Percentiles rank a stretch among this genome's conserved stretches.
phyloP scores from a whole-genome alignment of 2,888 invertebrate genomes.

The Amphipyra berbera region DNA sequence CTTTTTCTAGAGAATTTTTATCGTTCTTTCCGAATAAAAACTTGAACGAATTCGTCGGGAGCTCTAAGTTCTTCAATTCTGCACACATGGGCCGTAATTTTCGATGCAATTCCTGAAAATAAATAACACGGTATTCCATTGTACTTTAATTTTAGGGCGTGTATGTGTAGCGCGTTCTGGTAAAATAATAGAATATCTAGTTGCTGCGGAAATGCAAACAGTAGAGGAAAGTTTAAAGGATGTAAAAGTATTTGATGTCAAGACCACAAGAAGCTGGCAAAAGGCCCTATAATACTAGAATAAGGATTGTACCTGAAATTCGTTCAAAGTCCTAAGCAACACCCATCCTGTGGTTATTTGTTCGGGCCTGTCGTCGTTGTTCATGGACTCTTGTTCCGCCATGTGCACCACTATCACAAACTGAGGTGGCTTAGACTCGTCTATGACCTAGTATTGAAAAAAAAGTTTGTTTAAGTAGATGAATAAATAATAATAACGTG shows the following conservation, averaged over 20 bases:
- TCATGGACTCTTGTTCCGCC: slow-evolving; percentile 89
- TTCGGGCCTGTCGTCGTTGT: slow-evolving; percentile 85
- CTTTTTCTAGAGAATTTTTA: slow-evolving; percentile 94
- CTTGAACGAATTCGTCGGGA: slow-evolving; percentile 95
- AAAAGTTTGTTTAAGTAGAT: background rate
- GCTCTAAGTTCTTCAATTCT: slow-evolving; percentile 94
- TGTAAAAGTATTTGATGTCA: too few relatives aligned
- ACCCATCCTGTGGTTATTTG: slow-evolving; percentile 88
- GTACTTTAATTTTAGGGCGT: too few relatives aligned
- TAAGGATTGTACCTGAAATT: slow-evolving; percentile 88
- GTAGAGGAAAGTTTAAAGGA: too few relatives aligned
- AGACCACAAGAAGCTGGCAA: background rate
- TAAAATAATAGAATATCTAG: too few relatives aligned
- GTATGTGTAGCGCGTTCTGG: too few relatives aligned
- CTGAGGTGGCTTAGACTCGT: slow-evolving; percentile 92
- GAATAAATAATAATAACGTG: slow-evolving; percentile 18
- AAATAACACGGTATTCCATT: background rate
- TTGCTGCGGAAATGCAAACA: too few relatives aligned
- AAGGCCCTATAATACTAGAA: background rate
- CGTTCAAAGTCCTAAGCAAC: slow-evolving; percentile 88
- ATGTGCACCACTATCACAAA: slow-evolving; percentile 95
- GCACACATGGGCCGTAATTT: slow-evolving; percentile 95
- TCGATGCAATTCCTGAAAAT: slow-evolving; percentile 92
- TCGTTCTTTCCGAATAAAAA: slow-evolving; percentile 96
- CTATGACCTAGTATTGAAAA: slow-evolving; percentile 83